Evolutionary conservation across 2,113 vertebrate genomes (phyloP), one percentile per base, ranked within the genome.

Genomic region (Nanorana parkeri): DNA sequence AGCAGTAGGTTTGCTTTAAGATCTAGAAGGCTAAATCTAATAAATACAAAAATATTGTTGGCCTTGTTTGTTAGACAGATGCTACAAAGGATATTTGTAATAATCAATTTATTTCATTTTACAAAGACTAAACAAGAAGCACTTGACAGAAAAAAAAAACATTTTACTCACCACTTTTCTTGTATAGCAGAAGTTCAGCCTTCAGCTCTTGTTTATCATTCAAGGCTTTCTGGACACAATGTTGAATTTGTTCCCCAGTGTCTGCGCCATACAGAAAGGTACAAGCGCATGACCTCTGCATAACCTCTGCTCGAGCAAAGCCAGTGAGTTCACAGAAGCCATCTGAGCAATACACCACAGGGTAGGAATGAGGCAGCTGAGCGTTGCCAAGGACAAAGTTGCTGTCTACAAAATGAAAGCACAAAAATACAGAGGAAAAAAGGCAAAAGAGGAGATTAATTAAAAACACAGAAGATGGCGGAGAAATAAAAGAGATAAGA

Each of bases 361-460:
- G 92, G 85, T 89, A 93, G 74, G 89, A 85, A 41, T 86, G 88
- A 0, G 88, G 84, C 73, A 92, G 90, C 86, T 93, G 92, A 85
- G 92, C 92, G 1, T 92, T 93, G 76, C 92, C 92, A 87, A 93
- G 88, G 41, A 93, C 92, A 84, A 93, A 93, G 87, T 93, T 93
- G 83, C 92, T 93, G 83, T 93, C 92, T 88, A 86, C 84, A 89
- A 79, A 89, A 11, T 60, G 26, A 28, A 16, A 68, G n/a, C 41
- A 47, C 5, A 47, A 6, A 47, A 10, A 47, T 47, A 47, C 10
- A 47, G 41, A 10, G 13, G 13, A 47, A 10, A 11, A 47, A 11
- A 15, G 41, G 41, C 5, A 29, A 29, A n/a, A 10, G 19, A 16
- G 3, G 3, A 15, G 10, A 28, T 16, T 10, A 19, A 26, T 5